Evolutionary conservation across 1,140 invertebrate genomes (phyloP), one percentile per base, ranked within the genome.

Genomic region (Aphis craccivora): DNA sequence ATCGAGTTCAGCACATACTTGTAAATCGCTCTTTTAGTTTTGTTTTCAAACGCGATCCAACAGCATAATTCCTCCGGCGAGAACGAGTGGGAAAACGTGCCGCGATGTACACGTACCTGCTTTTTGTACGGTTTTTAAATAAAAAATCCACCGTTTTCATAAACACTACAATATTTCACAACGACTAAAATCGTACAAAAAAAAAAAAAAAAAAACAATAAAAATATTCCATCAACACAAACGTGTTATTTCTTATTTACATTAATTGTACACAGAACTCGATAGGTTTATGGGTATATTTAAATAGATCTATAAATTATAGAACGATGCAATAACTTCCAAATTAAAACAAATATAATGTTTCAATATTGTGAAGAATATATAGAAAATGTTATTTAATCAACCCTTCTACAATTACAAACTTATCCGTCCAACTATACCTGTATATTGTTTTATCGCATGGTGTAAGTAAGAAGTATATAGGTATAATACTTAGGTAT

Each of bases 1-100:
- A 30, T 76, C 60, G 60, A 76, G 30, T 14, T 3, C 1, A 23
- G 25, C 20, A 67, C 37, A 55, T 67, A 60, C 89, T 67, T 43
- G 9, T 43, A 43, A 40, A 90, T 87, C 45, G 45, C 20, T 84
- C 9, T 84, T 84, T 84, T 84, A 87, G 45, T 87, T 88, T 88
- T n/a, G 18, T 88, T 88, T 88, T 88, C 45, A 51, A 88, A 53
- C 45, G n/a, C 45, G 18, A 48, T 88, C n/a, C 18, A 23, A 88
- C 45, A 23, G 35, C n/a, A 35, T 2, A n/a, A 51, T 2, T 88
- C 87, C 84, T 86, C 84, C 37, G 84, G 84, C 84, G 25, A 43
- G 25, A 53, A 88, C 87, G 51, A 89, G 88, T 55, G 48, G 35
- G 3, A 55, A 55, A 89, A 89, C 88, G 51, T 89, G 88, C 35